These are phyloP conservation scores for Papilio demoleus DNA, from an alignment of 2,888 invertebrate species.

Conservation along the genomic window DNA sequence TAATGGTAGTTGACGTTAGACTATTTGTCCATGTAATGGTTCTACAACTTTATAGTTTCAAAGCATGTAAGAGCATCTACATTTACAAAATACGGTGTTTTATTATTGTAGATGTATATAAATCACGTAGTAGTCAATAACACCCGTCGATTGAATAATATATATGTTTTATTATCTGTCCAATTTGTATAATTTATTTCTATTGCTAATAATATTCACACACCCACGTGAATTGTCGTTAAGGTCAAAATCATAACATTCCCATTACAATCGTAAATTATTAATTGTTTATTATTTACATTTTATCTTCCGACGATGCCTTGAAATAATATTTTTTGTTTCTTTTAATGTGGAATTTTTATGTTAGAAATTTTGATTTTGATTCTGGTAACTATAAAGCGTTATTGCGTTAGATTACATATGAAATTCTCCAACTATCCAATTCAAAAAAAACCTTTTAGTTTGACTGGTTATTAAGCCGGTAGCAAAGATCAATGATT, in stretches of 20 bases:
- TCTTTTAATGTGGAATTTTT: too few species aligned
- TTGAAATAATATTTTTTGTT: background rate
- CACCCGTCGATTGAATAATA: background rate
- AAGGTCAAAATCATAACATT: conserved; percentile 15
- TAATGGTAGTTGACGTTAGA: too few species aligned
- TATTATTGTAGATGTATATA: background rate
- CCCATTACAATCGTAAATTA: conserved; percentile 6
- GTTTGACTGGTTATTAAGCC: too few species aligned
- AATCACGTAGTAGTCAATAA: background rate
- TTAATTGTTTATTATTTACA: conserved; percentile 14
- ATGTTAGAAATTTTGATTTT: background rate
- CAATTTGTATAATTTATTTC: conserved; percentile 1
- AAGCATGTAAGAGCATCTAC: background rate
- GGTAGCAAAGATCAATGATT: background rate
- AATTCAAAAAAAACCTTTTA: background rate
- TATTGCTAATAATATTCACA: conserved; percentile 1
- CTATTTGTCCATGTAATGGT: too few species aligned
- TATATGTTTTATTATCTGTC: background rate
- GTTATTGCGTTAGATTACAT: background rate
- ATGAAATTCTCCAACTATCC: too few species aligned
- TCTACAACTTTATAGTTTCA: too few species aligned
- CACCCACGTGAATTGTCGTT: background rate
- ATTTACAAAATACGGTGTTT: background rate
- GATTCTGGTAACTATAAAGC: background rate
- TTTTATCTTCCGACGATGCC: background rate